These are phyloP conservation scores for Formica selysi DNA, from an alignment of 1,140 invertebrate genomes.

Conservation along the genomic window DNA sequence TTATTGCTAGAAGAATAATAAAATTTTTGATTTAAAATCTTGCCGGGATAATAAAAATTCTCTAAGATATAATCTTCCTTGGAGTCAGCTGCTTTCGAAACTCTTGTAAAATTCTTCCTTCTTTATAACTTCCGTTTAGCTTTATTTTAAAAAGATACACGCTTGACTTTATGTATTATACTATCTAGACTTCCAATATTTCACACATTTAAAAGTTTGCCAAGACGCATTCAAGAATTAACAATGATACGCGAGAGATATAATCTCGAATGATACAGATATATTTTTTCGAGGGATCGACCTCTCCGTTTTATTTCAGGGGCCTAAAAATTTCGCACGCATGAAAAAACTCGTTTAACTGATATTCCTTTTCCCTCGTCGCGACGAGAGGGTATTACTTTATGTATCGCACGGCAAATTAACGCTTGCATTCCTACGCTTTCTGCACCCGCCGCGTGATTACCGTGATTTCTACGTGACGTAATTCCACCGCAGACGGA, in stretches of 20 bases:
- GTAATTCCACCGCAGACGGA: constrained; percentile 71
- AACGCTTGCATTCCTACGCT: constrained; percentile 77
- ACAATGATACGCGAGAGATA: background rate
- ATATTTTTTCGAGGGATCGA: background rate
- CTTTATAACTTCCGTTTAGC: background rate
- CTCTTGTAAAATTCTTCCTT: background rate
- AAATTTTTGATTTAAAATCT: constrained; percentile 20
- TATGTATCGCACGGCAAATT: constrained; percentile 66
- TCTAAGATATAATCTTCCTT: background rate
- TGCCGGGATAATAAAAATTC: background rate
- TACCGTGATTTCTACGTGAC: constrained; percentile 78
- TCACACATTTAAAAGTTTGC: too few species aligned
- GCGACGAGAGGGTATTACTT: background rate
- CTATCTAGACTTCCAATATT: too few species aligned
- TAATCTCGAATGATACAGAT: background rate
- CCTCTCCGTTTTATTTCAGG: background rate
- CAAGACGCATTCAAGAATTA: background rate
- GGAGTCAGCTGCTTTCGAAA: background rate
- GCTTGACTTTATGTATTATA: background rate
- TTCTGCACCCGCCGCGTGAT: constrained; percentile 76
- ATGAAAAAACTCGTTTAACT: constrained; percentile 19
- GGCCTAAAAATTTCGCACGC: background rate
- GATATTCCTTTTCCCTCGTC: background rate
- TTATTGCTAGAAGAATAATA: background rate
- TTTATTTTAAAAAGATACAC: background rate